Evolutionary conservation across 2,113 vertebrate species (phyloP).

Genomic region (Tupaia chinensis): DNA sequence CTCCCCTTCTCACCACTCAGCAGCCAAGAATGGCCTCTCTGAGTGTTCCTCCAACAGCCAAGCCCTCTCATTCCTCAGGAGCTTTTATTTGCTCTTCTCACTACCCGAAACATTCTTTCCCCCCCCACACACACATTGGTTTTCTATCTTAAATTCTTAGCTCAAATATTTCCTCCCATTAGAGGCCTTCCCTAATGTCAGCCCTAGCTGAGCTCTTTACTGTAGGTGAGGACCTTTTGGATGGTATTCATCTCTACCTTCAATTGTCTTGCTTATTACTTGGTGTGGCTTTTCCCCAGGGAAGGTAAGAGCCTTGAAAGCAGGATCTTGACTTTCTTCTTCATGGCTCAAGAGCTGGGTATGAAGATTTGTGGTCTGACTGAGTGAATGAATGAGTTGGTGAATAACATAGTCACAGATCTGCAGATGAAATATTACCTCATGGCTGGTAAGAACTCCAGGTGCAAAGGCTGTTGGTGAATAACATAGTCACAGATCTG

Average conservation of each 20-base stretch:
- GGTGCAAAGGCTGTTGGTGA: background rate
- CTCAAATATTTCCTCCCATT: background rate
- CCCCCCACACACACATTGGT: background rate
- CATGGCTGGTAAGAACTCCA: background rate
- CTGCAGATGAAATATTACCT: background rate
- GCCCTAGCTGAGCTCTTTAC: background rate
- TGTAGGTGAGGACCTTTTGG: background rate
- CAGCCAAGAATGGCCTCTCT: background rate
- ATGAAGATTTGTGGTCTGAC: background rate
- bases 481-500: background rate
- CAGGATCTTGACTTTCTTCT: background rate
- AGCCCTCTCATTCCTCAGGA: background rate
- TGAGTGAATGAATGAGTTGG: background rate
- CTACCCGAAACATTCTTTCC: background rate
- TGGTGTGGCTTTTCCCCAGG: background rate
- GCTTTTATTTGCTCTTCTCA: background rate
- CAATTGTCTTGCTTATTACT: background rate
- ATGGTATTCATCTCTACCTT: background rate
- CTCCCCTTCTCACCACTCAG: background rate
- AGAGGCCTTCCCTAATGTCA: background rate
- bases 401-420: background rate
- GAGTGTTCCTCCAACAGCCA: background rate
- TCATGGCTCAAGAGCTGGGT: background rate
- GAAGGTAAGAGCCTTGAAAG: background rate
- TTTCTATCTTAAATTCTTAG: constrained; percentile 33